Percentiles rank a stretch among this genome's conserved stretches.
phyloP scores from a whole-genome alignment of 2,797 vertebrate species.

The Carcharodon carcharias region DNA sequence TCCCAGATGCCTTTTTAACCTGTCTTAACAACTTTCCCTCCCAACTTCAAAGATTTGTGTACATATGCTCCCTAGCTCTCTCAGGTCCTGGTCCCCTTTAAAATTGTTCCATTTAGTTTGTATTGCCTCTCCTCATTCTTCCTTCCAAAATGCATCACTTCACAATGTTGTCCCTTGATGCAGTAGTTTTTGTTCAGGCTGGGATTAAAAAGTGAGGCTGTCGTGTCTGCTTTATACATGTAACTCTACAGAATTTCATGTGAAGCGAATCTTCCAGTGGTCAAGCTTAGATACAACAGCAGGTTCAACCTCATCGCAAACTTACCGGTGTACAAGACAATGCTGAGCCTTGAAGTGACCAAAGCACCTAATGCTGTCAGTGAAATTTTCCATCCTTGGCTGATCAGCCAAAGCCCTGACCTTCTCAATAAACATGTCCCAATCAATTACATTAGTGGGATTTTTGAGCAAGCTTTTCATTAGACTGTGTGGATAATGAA shows the following conservation, averaged over 20 bases:
- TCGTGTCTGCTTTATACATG: neutral
- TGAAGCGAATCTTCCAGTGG: neutral
- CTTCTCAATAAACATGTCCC: neutral
- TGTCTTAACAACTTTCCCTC: too few relatives aligned
- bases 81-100: too few relatives aligned
- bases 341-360: too few relatives aligned
- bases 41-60: too few relatives aligned
- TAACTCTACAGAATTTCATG: neutral
- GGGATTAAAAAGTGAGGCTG: neutral
- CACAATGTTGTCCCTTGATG: neutral
- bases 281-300: neutral
- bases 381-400: neutral
- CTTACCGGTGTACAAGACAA: neutral
- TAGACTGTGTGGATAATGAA: neutral
- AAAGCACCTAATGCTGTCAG: neutral
- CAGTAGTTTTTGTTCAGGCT: neutral
- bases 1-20: too few relatives aligned
- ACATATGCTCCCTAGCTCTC: too few relatives aligned
- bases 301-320: neutral
- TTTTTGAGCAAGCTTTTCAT: neutral
- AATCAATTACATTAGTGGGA: neutral
- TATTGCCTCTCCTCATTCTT: too few relatives aligned
- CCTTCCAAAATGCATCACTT: too few relatives aligned
- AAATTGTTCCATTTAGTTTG: too few relatives aligned
- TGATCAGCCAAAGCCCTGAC: neutral